Evolutionary conservation across 1,140 invertebrate species (phyloP).

Genomic region (Ceratosolen fusciceps): DNA sequence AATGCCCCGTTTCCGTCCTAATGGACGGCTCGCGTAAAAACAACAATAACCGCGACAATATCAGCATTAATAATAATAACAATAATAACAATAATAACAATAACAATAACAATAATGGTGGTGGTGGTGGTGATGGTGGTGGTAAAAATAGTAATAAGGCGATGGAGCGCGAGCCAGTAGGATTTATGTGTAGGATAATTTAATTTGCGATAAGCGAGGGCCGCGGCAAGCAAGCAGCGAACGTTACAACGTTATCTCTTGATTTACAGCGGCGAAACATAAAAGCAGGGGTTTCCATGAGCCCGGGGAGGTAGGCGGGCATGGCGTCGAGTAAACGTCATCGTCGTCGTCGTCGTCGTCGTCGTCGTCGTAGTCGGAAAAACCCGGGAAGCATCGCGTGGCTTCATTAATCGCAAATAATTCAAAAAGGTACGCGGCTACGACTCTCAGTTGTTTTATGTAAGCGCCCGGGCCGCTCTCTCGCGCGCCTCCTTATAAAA

Average conservation of each 20-base stretch:
- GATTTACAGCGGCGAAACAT: conserved; percentile 43
- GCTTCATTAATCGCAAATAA: conserved; percentile 47
- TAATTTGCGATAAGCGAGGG: conserved; percentile 42
- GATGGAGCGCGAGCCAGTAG: conserved; percentile 10
- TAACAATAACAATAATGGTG: too few species aligned
- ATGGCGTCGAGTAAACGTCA: too few species aligned
- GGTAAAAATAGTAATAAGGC: conserved; percentile 8
- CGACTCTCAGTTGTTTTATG: conserved; percentile 8
- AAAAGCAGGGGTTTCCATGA: not conserved
- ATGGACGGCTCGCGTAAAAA: conserved; percentile 1
- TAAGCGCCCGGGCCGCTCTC: not conserved
- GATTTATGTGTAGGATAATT: conserved; percentile 40
- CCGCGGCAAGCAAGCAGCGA: conserved; percentile 40
- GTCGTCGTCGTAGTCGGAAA: too few species aligned
- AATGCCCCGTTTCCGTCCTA: conserved; percentile 43
- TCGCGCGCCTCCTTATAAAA: conserved; percentile 39
- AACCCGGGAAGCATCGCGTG: conserved; percentile 30
- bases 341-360: too few species aligned
- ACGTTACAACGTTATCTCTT: conserved; percentile 48
- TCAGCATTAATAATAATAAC: too few species aligned
- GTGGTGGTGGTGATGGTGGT: too few species aligned
- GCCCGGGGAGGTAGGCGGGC: not conserved
- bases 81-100: too few species aligned
- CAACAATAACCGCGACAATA: too few species aligned
- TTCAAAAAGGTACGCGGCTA: conserved; percentile 23